Conservation (phyloP, 2,888 invertebrate genomes). For the Platycheirus rosarum region DNA sequence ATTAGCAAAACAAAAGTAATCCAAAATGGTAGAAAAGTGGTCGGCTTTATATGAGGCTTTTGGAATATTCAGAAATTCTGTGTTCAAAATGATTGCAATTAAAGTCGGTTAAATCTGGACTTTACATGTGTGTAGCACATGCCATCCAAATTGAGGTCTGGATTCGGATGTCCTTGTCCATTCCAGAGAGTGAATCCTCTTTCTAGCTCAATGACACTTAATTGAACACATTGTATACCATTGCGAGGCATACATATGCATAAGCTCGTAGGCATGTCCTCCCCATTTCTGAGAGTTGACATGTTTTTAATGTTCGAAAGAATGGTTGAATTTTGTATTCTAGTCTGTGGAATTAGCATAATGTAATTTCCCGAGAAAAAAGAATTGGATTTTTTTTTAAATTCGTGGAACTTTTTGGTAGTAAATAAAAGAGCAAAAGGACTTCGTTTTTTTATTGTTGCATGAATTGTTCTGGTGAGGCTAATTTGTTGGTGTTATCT, state of each 20-base stretch:
- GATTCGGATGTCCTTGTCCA: slow-evolving; percentile 8
- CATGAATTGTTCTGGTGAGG: slow-evolving; percentile 38
- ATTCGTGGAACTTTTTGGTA: background rate
- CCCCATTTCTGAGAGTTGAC: slow-evolving; percentile 2
- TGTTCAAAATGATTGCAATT: slow-evolving; percentile 11
- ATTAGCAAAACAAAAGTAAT: slow-evolving; percentile 21
- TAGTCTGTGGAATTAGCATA: slow-evolving; percentile 55
- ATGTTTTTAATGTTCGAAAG: slow-evolving; percentile 23
- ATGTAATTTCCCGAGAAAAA: slow-evolving; percentile 38
- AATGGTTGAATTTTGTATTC: slow-evolving; percentile 55
- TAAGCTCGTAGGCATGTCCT: no score
- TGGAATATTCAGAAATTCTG: slow-evolving; percentile 18
- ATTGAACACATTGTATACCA: background rate
- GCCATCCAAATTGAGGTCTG: background rate
- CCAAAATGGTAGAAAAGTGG: slow-evolving; percentile 15
- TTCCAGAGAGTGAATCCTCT: background rate
- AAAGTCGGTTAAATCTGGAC: slow-evolving; percentile 6
- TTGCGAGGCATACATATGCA: background rate
- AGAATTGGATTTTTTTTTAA: slow-evolving; percentile 1
- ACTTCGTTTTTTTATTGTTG: background rate
- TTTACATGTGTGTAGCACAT: slow-evolving; percentile 1
- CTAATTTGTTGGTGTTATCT: slow-evolving; percentile 63
- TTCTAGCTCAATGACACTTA: background rate
- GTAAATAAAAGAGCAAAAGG: background rate
- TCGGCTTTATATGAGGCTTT: slow-evolving; percentile 1